Conservation (phyloP, 2,797 vertebrate genomes). For the Mallotus villosus region DNA sequence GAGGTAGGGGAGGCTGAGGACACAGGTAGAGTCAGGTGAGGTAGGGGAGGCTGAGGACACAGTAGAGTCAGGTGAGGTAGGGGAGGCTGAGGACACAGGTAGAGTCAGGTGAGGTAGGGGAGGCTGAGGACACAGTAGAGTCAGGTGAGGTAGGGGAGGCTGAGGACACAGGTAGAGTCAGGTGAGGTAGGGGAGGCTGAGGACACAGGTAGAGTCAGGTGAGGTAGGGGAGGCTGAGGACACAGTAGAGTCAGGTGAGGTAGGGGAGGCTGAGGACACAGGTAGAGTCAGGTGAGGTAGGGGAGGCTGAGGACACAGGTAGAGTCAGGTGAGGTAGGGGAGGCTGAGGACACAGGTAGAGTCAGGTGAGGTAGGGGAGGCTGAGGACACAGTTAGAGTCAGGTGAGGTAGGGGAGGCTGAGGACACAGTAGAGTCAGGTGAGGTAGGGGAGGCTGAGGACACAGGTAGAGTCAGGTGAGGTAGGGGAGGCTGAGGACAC, state of each 20-base stretch:
- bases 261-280: conserved; percentile 11
- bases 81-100: not conserved
- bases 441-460: not conserved
- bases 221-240: not conserved
- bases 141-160: not conserved
- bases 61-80: not conserved
- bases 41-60: not conserved
- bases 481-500: not conserved
- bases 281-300: not conserved
- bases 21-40: not conserved
- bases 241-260: not conserved
- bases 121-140: conserved; percentile 10
- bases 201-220: not conserved
- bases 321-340: not conserved
- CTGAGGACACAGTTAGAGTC: conserved; percentile 10
- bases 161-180: not conserved
- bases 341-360: not conserved
- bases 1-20: not conserved
- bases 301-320: too few relatives aligned
- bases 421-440: conserved; percentile 16
- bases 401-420: not conserved
- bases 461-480: not conserved
- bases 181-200: not conserved
- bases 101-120: not conserved
- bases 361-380: not conserved